These are phyloP conservation scores for Stigmatopora argus DNA, from an alignment of 2,113 vertebrate species.

Conservation along the genomic window DNA sequence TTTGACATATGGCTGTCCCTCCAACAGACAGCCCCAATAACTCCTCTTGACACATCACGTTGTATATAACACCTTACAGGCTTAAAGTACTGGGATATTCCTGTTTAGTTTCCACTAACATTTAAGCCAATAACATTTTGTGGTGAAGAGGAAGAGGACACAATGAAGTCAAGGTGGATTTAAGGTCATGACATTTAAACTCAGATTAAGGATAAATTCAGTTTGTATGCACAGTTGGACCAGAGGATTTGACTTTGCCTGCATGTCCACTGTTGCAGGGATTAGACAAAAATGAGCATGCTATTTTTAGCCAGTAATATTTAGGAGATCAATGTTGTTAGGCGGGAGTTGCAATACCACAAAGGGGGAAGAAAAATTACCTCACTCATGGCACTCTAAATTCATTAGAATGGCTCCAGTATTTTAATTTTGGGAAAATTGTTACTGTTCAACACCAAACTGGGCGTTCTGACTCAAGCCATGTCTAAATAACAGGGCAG, in stretches of 20 bases:
- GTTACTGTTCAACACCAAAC: too few species aligned
- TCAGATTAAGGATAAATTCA: background rate
- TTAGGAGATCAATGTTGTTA: slow-evolving; percentile 48
- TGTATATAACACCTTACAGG: slow-evolving; percentile 8
- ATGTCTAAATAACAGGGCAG: too few species aligned
- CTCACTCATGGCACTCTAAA: slow-evolving; percentile 12
- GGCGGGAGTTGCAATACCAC: slow-evolving; percentile 25
- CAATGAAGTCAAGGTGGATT: background rate
- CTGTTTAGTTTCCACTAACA: background rate
- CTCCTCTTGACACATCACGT: slow-evolving; percentile 22
- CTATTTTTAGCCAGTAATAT: slow-evolving; percentile 59
- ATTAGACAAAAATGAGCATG: slow-evolving; percentile 41
- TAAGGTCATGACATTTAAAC: background rate
- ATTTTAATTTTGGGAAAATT: too few species aligned
- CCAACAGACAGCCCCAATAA: slow-evolving; percentile 13
- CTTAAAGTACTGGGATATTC: slow-evolving; percentile 1
- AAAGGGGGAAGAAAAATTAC: slow-evolving; percentile 34
- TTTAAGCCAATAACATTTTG: too few species aligned
- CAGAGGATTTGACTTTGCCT: background rate
- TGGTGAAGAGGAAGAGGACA: background rate
- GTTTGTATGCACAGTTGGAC: background rate
- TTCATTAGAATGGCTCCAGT: too few species aligned
- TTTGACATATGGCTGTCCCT: slow-evolving; percentile 3
- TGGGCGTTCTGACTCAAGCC: too few species aligned
- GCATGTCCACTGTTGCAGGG: slow-evolving; percentile 17